A percentile compares a stretch with the other conserved stretches of the same genome.
These are phyloP conservation scores for Archegozetes longisetosus DNA, from an alignment of 1,140 invertebrate species.

Conservation along the genomic window DNA sequence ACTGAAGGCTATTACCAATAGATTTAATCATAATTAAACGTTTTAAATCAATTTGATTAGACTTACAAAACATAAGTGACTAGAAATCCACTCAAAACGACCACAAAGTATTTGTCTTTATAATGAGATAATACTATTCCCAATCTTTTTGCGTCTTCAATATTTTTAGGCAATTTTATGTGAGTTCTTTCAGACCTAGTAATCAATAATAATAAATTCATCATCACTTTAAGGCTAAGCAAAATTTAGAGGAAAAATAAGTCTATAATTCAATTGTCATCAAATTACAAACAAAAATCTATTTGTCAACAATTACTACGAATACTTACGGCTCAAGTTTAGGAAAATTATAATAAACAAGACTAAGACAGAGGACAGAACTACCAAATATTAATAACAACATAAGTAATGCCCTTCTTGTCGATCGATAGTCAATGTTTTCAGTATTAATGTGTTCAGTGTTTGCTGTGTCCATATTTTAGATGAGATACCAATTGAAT, in stretches of 20 bases:
- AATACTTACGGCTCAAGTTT: slow-evolving; percentile 55
- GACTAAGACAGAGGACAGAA: slow-evolving; percentile 42
- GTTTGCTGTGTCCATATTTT: too few species aligned
- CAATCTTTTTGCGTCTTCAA: slow-evolving; percentile 90
- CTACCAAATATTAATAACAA: slow-evolving; percentile 40
- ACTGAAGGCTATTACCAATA: slow-evolving; percentile 63
- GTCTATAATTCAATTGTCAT: background rate
- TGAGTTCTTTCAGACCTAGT: slow-evolving; percentile 69
- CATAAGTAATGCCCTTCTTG: slow-evolving; percentile 25
- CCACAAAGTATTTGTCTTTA: slow-evolving; percentile 81
- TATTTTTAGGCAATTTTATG: slow-evolving; percentile 75
- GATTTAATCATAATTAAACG: background rate
- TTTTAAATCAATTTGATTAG: background rate
- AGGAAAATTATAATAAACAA: slow-evolving; percentile 60
- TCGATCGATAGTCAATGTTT: slow-evolving; percentile 11
- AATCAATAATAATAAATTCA: slow-evolving; percentile 29
- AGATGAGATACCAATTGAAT: too few species aligned
- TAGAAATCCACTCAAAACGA: slow-evolving; percentile 77
- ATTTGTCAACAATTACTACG: background rate
- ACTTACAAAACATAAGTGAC: slow-evolving; percentile 88
- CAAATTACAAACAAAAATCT: background rate
- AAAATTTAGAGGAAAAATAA: background rate
- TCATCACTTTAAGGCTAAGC: too few species aligned
- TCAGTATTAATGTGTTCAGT: too few species aligned
- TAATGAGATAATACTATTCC: slow-evolving; percentile 78